Evolutionary conservation across 2,888 invertebrate species (phyloP).

Genomic region (Hoplodrina ambigua): DNA sequence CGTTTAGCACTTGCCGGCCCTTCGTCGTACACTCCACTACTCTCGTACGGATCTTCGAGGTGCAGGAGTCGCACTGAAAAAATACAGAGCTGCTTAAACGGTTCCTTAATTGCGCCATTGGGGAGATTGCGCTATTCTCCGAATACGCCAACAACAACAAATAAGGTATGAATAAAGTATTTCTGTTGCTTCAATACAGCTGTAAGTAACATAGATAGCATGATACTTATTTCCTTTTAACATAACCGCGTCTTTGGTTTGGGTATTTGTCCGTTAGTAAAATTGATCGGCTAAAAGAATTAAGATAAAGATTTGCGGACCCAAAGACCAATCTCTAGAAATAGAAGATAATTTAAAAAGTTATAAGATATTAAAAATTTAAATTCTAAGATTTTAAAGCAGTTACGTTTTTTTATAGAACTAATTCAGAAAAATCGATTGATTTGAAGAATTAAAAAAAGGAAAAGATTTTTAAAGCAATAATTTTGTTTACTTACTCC

Average conservation of each 20-base stretch:
- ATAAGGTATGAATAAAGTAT: too few species aligned
- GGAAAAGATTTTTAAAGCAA: background rate
- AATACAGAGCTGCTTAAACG: background rate
- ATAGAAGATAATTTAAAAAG: background rate
- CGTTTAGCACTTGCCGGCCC: conserved; percentile 92
- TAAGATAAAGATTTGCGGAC: background rate
- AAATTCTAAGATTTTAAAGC: background rate
- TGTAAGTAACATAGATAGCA: too few species aligned
- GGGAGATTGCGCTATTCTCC: too few species aligned
- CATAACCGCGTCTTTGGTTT: too few species aligned
- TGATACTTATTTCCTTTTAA: too few species aligned
- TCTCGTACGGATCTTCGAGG: conserved; percentile 93
- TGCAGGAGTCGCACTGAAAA: conserved; percentile 94
- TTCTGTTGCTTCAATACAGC: too few species aligned
- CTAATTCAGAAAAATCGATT: too few species aligned
- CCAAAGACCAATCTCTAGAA: background rate
- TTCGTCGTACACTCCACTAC: conserved; percentile 93
- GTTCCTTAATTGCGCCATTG: background rate
- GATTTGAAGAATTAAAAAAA: too few species aligned
- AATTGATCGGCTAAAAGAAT: too few species aligned
- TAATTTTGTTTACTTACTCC: conserved; percentile 92
- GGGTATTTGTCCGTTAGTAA: too few species aligned
- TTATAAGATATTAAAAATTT: background rate
- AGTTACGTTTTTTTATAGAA: too few species aligned
- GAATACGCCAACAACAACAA: too few species aligned